Evolutionary conservation across 2,888 invertebrate species (phyloP).

Genomic region (Tipula helvola): DNA sequence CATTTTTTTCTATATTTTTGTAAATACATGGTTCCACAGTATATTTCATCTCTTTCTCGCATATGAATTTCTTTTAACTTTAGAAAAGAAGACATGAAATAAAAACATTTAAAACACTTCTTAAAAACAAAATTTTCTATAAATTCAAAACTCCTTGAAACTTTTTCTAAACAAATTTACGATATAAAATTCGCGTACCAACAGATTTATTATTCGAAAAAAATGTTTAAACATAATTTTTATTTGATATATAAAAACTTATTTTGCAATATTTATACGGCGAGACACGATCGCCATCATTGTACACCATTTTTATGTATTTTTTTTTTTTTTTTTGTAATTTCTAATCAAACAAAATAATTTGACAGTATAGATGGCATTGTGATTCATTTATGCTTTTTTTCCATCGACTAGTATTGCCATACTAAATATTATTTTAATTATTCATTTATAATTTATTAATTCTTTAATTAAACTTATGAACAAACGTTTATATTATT

Average conservation of each 20-base stretch:
- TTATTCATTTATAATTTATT: not conserved
- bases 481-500: not conserved
- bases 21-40: conserved; percentile 7
- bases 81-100: conserved; percentile 6
- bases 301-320: conserved; percentile 26
- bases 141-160: not conserved
- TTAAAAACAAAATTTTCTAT: not conserved
- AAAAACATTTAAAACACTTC: conserved; percentile 8
- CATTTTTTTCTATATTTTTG: not conserved
- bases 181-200: not conserved
- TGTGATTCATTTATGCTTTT: conserved; percentile 6
- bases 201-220: not conserved
- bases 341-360: conserved; percentile 17
- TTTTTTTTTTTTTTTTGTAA: conserved; percentile 55
- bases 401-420: not conserved
- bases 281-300: conserved; percentile 30
- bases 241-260: conserved; percentile 17
- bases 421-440: not conserved
- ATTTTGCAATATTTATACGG: conserved; percentile 31
- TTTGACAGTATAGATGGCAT: conserved; percentile 11
- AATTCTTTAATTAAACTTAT: not conserved
- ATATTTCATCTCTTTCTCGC: not conserved
- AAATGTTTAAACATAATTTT: conserved; percentile 6
- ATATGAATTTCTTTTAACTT: not conserved
- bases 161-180: not conserved